Evolutionary conservation across 1,140 invertebrate genomes (phyloP), one percentile per base, ranked within the genome.

Genomic region (Ceratosolen fusciceps): DNA sequence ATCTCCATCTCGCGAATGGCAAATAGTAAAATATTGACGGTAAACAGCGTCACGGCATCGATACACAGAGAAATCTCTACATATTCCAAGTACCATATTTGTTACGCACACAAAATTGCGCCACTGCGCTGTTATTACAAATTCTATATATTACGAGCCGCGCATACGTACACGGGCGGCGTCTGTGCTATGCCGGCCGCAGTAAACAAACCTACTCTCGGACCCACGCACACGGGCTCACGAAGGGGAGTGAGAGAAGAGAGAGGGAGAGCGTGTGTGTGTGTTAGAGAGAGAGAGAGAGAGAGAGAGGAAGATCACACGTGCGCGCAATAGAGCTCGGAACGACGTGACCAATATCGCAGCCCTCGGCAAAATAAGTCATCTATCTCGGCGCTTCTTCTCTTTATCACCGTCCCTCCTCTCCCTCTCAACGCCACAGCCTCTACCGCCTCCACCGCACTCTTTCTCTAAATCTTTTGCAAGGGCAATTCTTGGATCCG

Each of bases 351-450:
- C 21, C 14, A 37, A 74, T 60, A 56, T 34, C 71, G 12, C 21
- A 31, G 67, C 65, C 79, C 73, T 71, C 39, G 79, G 49, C 80
- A 78, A 80, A 78, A 60, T 60, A 81, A 77, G 79, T 68, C 77
- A 79, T 80, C 77, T 81, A 80, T 81, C 82, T 80, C 74, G 62
- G 47, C 74, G 26, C 49, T 58, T 34, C 47, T 67, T 34, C 52
- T 49, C 56, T 71, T 74, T 77, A 79, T 78, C 74, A 54, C 58
- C 79, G 80, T 80, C 75, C 80, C 79, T 49, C 58, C 16, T 24
- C 56, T 31, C 54, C 2, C 7, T 78, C 73, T 78, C 68, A 58
- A 47, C 79, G 67, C 67, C 71, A 56, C 76, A 77, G 29, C 7
- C 49, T 19, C 12, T 19, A 21, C 14, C 49, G 5, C 14, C 49